Base-by-base conservation (phyloP, 2,888 invertebrate species). In the Acrobasis suavella region DNA sequence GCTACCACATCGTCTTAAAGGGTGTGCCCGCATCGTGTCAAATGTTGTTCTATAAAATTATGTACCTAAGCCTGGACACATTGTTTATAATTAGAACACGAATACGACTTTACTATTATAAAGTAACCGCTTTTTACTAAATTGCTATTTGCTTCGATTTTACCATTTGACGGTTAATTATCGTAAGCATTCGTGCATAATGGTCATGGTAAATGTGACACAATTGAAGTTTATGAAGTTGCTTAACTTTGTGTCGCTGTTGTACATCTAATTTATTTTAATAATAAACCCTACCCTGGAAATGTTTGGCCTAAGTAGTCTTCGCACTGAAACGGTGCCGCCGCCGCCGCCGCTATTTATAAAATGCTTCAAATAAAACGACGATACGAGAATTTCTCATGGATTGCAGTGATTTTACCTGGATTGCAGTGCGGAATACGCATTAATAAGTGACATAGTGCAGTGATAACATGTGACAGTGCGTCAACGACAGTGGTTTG, bases 361-460 rank as follows among this genome's bases (percentile, higher is more conserved):
- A 52, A 39, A 60, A 58, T 58, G 58, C 61, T 22, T 54, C 56
- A n/a, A 22, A 22, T 3, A 22, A n/a, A 58, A 61, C 51, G 51
- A 14, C 46, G 51, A 63, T 64, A 66, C 32, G 32, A 32, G 32
- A 6, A 6, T 32, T 32, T 65, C 39, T 54, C 63, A 89, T 82
- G 91, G 91, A 92, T 92, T 91, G 91, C 91, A 92, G 91, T 92
- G 91, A 80, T 80, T 80, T 12, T 70, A 78, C 74, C 84, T 85
- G 91, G 91, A 92, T 92, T 91, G 91, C 91, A 92, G 92, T 92
- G 91, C 85, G 86, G 86, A 82, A 77, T 81, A 73, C 75, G 72
- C 67, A 75, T 79, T 76, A 75, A 76, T 72, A 81, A 83, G 86
- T 86, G 91, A 83, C 80, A 75, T 67, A 86, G 89, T 89, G 89